Conservation (phyloP, 2,797 vertebrate genomes). For the Leptatherina wallacei region DNA sequence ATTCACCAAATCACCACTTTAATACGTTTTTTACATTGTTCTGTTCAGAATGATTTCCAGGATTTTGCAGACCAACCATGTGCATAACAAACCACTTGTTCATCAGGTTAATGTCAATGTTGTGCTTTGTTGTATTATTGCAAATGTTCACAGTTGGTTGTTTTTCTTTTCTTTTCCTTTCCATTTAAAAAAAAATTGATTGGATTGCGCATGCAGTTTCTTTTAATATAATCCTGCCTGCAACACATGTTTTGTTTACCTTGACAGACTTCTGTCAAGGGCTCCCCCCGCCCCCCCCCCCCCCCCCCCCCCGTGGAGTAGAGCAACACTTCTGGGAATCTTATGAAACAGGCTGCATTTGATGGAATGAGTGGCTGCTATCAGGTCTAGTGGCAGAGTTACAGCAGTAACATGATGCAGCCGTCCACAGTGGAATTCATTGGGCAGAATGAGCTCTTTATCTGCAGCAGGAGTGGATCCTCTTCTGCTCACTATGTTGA, state of each 20-base stretch:
- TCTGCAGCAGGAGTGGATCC: background rate
- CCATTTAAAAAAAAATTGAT: background rate
- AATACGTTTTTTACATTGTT: no score
- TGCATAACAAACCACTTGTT: no score
- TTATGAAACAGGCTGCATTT: background rate
- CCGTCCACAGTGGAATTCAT: constrained; percentile 6
- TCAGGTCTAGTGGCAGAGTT: constrained; percentile 4
- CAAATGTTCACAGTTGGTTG: no score
- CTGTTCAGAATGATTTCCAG: no score
- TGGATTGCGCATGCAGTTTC: background rate
- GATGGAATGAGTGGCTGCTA: background rate
- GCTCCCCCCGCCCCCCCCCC: no score
- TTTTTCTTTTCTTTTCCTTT: no score
- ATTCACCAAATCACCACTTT: no score
- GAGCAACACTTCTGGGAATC: background rate
- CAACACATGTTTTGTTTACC: background rate
- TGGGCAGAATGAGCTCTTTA: constrained; percentile 5
- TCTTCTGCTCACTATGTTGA: background rate
- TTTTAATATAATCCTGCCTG: background rate
- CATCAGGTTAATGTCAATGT: no score
- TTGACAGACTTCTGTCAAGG: background rate
- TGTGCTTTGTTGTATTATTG: no score
- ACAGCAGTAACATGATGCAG: constrained; percentile 12
- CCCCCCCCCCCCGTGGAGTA: background rate
- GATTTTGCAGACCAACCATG: no score